Evolutionary conservation across 1,140 invertebrate genomes (phyloP).

Genomic region (Panulirus ornatus): DNA sequence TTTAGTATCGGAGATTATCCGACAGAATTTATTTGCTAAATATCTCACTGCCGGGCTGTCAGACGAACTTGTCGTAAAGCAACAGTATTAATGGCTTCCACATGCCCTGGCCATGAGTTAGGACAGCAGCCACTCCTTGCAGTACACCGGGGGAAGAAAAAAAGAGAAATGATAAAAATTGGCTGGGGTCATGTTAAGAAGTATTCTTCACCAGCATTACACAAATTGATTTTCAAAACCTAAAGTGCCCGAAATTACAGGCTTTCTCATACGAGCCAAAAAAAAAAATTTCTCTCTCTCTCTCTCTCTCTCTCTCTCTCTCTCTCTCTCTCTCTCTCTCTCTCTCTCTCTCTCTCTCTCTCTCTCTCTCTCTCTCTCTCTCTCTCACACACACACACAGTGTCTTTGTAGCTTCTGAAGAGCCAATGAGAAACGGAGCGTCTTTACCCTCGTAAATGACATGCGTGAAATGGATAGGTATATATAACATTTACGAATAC

Average conservation of each 20-base stretch:
- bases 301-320: not conserved
- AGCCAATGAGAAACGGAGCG: too few relatives aligned
- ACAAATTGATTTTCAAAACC: not conserved
- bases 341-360: not conserved
- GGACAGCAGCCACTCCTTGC: not conserved
- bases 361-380: too few relatives aligned
- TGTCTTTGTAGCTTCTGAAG: too few relatives aligned
- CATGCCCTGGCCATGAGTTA: not conserved
- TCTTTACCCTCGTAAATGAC: too few relatives aligned
- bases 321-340: not conserved
- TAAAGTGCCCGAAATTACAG: not conserved
- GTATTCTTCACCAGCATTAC: not conserved
- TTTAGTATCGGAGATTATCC: conserved; percentile 54
- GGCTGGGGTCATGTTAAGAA: not conserved
- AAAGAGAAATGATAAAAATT: too few relatives aligned
- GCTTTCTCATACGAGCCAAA: not conserved
- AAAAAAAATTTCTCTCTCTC: not conserved
- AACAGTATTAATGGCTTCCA: conserved; percentile 47
- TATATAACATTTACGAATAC: too few relatives aligned
- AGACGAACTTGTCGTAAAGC: conserved; percentile 40
- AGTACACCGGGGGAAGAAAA: too few relatives aligned
- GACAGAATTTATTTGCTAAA: conserved; percentile 39
- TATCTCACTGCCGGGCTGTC: conserved; percentile 45
- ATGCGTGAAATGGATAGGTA: too few relatives aligned
- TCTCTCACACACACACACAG: too few relatives aligned